These are phyloP conservation scores for Propithecus coquereli DNA, from an alignment of 2,113 vertebrate genomes.

Conservation along the genomic window DNA sequence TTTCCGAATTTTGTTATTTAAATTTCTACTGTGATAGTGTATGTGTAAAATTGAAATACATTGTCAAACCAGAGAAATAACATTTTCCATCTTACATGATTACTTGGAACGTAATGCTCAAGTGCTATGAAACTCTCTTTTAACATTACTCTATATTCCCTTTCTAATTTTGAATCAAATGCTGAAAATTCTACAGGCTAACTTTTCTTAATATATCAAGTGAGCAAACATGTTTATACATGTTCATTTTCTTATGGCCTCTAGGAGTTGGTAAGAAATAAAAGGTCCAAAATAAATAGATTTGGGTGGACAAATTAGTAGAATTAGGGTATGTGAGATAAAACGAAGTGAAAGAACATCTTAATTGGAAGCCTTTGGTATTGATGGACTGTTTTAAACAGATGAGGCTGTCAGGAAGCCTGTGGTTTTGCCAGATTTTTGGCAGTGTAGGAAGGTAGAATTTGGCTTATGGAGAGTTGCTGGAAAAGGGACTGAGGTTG, in stretches of 20 bases:
- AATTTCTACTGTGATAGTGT: neutral
- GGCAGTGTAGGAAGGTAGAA: neutral
- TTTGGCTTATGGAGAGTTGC: neutral
- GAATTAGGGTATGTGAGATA: neutral
- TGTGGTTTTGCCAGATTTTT: neutral
- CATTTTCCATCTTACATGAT: neutral
- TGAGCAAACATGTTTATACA: neutral
- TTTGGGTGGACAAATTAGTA: neutral
- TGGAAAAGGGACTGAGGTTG: neutral
- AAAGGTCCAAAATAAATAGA: neutral
- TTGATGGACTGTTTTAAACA: neutral
- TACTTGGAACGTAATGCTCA: neutral
- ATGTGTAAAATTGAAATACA: neutral
- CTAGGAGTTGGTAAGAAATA: neutral
- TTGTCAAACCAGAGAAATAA: neutral
- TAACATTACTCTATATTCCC: neutral
- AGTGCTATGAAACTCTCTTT: neutral
- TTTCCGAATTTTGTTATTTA: neutral
- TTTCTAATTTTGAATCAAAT: conserved; percentile 29
- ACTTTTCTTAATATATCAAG: neutral
- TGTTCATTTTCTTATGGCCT: neutral
- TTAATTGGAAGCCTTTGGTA: neutral
- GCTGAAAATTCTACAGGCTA: conserved; percentile 24
- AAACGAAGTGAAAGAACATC: too few species aligned
- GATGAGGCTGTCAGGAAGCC: neutral